Evolutionary conservation across 1,140 invertebrate genomes (phyloP).

Genomic region (Phortica variegata): DNA sequence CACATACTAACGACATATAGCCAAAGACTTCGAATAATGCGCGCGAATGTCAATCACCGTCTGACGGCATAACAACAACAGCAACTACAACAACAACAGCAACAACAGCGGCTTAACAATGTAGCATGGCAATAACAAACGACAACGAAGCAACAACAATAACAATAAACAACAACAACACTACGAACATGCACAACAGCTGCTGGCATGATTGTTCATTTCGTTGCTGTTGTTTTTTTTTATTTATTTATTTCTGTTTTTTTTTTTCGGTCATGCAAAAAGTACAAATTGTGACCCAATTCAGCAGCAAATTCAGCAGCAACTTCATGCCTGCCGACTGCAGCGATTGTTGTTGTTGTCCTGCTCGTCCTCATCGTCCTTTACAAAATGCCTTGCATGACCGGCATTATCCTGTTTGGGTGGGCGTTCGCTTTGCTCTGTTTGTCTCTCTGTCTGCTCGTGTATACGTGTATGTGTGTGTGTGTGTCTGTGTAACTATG

Average conservation of each 20-base stretch:
- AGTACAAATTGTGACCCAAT: constrained; percentile 43
- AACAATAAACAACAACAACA: constrained; percentile 31
- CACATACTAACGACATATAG: too few relatives aligned
- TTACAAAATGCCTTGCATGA: constrained; percentile 1
- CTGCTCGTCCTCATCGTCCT: constrained; percentile 29
- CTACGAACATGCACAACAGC: too few relatives aligned
- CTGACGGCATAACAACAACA: too few relatives aligned
- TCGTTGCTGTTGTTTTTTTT: too few relatives aligned
- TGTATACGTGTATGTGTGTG: not conserved
- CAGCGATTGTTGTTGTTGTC: constrained; percentile 23
- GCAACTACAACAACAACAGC: constrained; percentile 14
- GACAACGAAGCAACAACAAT: constrained; percentile 21
- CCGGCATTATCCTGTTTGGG: too few relatives aligned
- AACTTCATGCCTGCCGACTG: constrained; percentile 35
- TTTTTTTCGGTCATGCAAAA: constrained; percentile 51
- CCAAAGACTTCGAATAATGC: too few relatives aligned
- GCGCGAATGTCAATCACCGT: too few relatives aligned
- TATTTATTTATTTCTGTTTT: too few relatives aligned
- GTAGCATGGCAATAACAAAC: not conserved
- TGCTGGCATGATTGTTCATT: too few relatives aligned
- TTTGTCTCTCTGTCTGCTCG: not conserved
- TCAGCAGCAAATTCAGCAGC: constrained; percentile 26
- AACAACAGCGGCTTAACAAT: constrained; percentile 1
- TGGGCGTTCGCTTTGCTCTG: constrained; percentile 3
- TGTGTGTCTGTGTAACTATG: constrained; percentile 1